Base-by-base conservation (phyloP, 2,888 invertebrate species). In the Drepanosiphum platanoidis region DNA sequence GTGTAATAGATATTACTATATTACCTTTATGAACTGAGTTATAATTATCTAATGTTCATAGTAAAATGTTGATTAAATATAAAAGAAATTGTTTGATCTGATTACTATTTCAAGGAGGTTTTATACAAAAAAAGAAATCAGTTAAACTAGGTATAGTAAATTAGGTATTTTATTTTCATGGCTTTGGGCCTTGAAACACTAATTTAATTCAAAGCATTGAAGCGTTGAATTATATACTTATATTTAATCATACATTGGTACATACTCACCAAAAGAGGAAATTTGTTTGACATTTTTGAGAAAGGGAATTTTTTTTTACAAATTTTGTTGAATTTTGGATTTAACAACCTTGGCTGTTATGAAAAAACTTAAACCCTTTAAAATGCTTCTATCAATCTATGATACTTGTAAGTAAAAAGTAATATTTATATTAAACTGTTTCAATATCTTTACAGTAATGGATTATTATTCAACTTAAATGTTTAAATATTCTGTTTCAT, bases 111-210 rank as follows among this genome's bases (percentile, higher is more conserved):
- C 80, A 58, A 80, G 70, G 70, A 80, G 52, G 18, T 68, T 70
- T 71, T 11, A 58, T 46, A 68, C 70, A 70, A 13, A 70, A 81
- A 81, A 71, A 81, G 81, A 81, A 81, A 71, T 61, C 39, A 30
- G 22, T 11, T 39, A 42, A 71, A 32, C 58, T 39, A 36, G 27
- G 27, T 61, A 64, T n/a, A 27, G 58, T 70, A 81, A 82, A 74
- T n/a, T n/a, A n/a, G n/a, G n/a, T n/a, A n/a, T 82, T 74, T 42
- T 9, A 39, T 74, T 42, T 74, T 42, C n/a, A 42, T 72, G 32
- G 22, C 15, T 34, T 4, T 27, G 46, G 74, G 42, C 83, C 83
- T 83, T 83, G 83, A 83, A 83, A 75, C 30, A 42, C 34, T 83
- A 83, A 74, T 46, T 83, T 83, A 27, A 66, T 66, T 66, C 52